phyloP scores from a whole-genome alignment of 2,113 vertebrate genomes.

The Poeciliopsis turrubarensis region DNA sequence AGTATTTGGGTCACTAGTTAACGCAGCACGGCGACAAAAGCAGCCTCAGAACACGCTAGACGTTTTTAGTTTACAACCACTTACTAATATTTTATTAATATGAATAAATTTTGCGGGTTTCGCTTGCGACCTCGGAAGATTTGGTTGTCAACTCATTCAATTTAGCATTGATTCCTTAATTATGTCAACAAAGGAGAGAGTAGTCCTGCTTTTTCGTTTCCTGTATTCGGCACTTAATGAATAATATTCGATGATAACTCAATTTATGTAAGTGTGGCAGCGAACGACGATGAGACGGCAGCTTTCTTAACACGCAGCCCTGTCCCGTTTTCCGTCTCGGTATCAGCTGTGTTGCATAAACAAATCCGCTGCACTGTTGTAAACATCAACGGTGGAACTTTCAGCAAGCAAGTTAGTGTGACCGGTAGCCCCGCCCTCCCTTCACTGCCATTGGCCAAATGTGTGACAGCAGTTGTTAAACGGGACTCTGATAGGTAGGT shows the following conservation, averaged over 20 bases:
- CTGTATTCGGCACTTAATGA: not conserved
- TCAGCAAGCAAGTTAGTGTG: conserved; percentile 57
- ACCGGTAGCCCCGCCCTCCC: conserved; percentile 53
- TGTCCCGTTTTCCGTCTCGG: not conserved
- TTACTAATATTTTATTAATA: not conserved
- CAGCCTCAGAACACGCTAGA: not conserved
- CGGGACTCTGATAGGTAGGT: conserved; percentile 33
- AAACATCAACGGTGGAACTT: conserved; percentile 62
- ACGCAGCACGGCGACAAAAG: not conserved
- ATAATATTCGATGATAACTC: not conserved
- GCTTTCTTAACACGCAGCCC: not conserved
- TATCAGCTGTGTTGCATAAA: conserved; percentile 53
- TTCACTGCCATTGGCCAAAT: conserved; percentile 27
- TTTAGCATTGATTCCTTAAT: not conserved
- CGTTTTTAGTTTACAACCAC: not conserved
- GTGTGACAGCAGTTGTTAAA: not conserved
- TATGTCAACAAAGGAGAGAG: not conserved
- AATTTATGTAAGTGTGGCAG: not conserved
- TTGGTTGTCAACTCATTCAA: not conserved
- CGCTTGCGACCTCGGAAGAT: not conserved
- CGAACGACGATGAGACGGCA: not conserved
- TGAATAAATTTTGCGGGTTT: not conserved
- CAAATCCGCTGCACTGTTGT: conserved; percentile 49
- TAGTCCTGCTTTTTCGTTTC: not conserved
- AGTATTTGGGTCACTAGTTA: not conserved